Conservation (phyloP, 2,888 invertebrate genomes). For the Ichneumoninae sp. region DNA sequence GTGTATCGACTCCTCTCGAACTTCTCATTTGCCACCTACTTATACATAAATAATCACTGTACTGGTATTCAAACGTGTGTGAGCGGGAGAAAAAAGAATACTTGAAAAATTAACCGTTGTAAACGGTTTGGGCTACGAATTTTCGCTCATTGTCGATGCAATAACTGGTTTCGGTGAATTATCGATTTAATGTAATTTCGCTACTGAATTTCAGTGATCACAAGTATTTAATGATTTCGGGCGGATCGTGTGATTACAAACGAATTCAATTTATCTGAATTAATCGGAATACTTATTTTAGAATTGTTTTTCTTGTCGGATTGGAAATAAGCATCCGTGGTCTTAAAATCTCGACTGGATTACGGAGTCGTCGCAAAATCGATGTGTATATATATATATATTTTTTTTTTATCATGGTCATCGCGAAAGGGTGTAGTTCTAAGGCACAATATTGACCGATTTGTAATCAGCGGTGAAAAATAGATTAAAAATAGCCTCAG, state of each 20-base stretch:
- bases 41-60: neutral
- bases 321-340: neutral
- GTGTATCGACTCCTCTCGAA: neutral
- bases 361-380: neutral
- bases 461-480: no score
- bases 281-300: neutral
- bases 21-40: neutral
- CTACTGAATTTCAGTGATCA: neutral
- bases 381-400: no score
- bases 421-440: no score
- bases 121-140: no score
- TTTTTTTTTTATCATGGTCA: neutral
- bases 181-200: neutral
- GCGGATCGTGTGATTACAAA: neutral
- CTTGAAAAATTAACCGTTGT: no score
- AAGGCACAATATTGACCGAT: no score
- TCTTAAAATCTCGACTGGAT: neutral
- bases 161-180: neutral
- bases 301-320: neutral
- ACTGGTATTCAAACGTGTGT: neutral
- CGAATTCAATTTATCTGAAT: neutral
- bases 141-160: neutral
- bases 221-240: neutral
- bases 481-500: no score
- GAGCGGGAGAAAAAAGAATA: neutral